Base-by-base conservation (phyloP, 92 coral and sea anemone species). In the Anthopleura xanthogrammica region DNA sequence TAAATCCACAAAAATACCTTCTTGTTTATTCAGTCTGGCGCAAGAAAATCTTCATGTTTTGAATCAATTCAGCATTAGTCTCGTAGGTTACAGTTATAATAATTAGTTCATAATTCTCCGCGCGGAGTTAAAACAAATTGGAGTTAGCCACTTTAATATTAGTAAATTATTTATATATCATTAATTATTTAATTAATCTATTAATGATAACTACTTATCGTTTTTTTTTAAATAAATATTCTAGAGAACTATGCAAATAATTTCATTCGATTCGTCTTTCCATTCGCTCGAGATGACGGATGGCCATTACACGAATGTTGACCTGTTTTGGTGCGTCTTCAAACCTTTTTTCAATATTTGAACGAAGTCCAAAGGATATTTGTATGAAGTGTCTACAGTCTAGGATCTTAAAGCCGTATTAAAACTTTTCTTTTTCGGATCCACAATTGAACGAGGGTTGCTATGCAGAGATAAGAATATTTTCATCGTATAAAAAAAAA, bases 281-380 rank as follows among this genome's bases (percentile, higher is more conserved):
- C 17, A 68, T 68, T 68, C 43, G 41, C 36, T 23, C 16, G 74
- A 36, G 74, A 68, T 29, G 42, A 68, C 7, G 17, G 74, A 36
- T 23, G 16, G 42, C 16, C 41, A 24, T 9, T n/a, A 65, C 20
- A 19, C 72, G n/a, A 10, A 24, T 65, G 72, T 65, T 23, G 74
- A 36, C 46, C 41, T 68, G 16, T 36, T 65, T 68, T 36, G 14
- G 16, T 10, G 16, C 29, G 12, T 68, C 17, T 10, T 12, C 11
- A 65, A 22, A 68, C 74, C 74, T 68, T 68, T 68, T 68, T 68
- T 36, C 41, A 68, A 68, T 68, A 68, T 68, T 68, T 68, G 74
- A 68, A 68, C 74, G 29, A 68, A 24, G 12, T 68, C 13, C 42
- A 36, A 68, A 11, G 11, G 16, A 3, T 29, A 62, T 62, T 23